Evolutionary conservation across 2,797 vertebrate genomes (phyloP).

Genomic region (Chelidonichthys spinosus): DNA sequence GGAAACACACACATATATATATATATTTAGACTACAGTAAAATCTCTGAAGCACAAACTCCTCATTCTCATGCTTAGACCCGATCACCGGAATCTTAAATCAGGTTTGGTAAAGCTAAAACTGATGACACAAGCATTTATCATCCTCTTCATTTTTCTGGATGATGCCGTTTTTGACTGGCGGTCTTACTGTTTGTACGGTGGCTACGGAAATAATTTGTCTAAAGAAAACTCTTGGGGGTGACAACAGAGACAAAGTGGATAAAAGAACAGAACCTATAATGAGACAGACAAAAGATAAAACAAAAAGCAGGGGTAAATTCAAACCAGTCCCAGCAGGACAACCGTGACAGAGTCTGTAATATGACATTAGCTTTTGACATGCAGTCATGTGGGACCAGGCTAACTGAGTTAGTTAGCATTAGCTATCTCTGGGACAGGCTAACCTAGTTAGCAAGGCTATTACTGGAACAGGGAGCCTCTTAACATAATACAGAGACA

Average conservation of each 20-base stretch:
- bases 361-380: constrained; percentile 81
- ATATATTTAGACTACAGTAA: neutral
- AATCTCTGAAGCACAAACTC: neutral
- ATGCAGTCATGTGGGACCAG: constrained; percentile 67
- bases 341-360: constrained; percentile 64
- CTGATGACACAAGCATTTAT: no score
- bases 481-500: constrained; percentile 83
- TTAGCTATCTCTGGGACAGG: constrained; percentile 79
- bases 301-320: constrained; percentile 59
- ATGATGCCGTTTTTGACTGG: neutral
- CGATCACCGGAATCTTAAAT: neutral
- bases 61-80: neutral
- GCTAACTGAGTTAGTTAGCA: constrained; percentile 80
- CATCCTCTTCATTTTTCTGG: neutral
- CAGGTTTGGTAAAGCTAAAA: neutral
- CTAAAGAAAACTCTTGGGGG: neutral
- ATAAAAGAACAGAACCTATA: neutral
- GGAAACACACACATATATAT: constrained; percentile 25
- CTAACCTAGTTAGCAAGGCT: constrained; percentile 84
- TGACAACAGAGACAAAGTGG: constrained; percentile 4
- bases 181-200: neutral
- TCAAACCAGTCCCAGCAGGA: constrained; percentile 69
- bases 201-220: neutral
- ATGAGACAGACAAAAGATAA: constrained; percentile 33
- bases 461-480: constrained; percentile 84